Evolutionary conservation across 2,797 vertebrate genomes (phyloP).

Genomic region (Gadopsis bispinosus): DNA sequence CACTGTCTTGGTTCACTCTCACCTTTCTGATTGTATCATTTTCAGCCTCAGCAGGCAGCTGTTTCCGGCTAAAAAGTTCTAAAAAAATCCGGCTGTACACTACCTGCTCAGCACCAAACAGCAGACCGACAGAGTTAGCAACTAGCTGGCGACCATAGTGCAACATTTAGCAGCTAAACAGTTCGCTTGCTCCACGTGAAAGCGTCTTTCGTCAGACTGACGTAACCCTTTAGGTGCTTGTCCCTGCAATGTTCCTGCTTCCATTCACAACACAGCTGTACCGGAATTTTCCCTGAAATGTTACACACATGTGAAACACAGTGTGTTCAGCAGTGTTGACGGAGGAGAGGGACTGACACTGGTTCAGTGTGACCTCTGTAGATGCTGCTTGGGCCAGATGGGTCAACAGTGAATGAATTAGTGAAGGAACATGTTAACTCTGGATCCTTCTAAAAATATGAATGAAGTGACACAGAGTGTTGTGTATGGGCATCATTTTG

Average conservation of each 20-base stretch:
- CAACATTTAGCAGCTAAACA: not conserved
- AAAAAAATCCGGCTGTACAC: not conserved
- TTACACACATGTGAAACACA: not conserved
- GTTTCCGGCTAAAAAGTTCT: not conserved
- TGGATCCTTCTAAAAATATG: constrained; percentile 23
- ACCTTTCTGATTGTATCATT: not conserved
- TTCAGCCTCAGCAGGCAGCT: not conserved
- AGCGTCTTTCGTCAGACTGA: too few species aligned
- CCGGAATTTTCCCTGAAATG: too few species aligned
- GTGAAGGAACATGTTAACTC: constrained; percentile 1
- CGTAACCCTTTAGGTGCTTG: too few species aligned
- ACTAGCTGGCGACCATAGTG: not conserved
- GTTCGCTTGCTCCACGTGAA: too few species aligned
- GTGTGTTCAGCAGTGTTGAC: constrained; percentile 5
- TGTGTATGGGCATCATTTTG: constrained; percentile 11
- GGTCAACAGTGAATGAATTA: constrained; percentile 5
- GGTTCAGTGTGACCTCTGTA: constrained; percentile 33
- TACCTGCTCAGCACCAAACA: not conserved
- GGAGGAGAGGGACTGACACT: constrained; percentile 22
- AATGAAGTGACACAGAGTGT: not conserved
- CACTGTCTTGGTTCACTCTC: not conserved
- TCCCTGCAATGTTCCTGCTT: too few species aligned
- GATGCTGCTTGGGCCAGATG: constrained; percentile 30
- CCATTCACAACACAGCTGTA: too few species aligned
- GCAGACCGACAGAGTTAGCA: not conserved